These are phyloP conservation scores for Cephus pygmeus DNA, from an alignment of 2,888 invertebrate genomes.

Conservation along the genomic window DNA sequence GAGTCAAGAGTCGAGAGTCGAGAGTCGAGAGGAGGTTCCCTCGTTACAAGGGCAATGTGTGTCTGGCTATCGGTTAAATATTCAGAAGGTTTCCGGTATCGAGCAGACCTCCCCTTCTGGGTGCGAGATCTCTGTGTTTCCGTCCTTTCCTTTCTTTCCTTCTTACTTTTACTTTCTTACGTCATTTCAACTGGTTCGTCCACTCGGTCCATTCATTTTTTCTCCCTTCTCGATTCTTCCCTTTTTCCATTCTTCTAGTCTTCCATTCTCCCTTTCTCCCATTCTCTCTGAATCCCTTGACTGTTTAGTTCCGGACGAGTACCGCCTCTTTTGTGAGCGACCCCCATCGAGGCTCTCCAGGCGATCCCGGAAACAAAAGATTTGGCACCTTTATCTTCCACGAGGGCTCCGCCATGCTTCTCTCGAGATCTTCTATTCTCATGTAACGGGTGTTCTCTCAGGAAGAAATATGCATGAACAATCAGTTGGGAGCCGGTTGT, in stretches of 20 bases:
- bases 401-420: slow-evolving; percentile 9
- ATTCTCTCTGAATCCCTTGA: slow-evolving; percentile 20
- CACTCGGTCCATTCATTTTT: not conserved
- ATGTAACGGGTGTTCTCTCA: too few relatives aligned
- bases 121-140: not conserved
- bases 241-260: slow-evolving; percentile 1
- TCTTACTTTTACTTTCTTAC: slow-evolving; percentile 4
- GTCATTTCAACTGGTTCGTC: slow-evolving; percentile 18
- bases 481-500: too few relatives aligned
- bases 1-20: too few relatives aligned
- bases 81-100: slow-evolving; percentile 44
- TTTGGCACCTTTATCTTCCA: slow-evolving; percentile 48
- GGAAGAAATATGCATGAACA: too few relatives aligned
- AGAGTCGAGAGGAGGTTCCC: slow-evolving; percentile 17
- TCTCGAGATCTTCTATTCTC: too few relatives aligned
- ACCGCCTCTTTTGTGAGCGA: slow-evolving; percentile 30
- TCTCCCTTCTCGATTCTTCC: slow-evolving; percentile 3
- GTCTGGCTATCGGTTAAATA: slow-evolving; percentile 49
- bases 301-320: slow-evolving; percentile 6
- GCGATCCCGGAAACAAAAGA: slow-evolving; percentile 48
- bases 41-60: slow-evolving; percentile 40
- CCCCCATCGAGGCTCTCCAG: slow-evolving; percentile 26
- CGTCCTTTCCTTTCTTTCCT: not conserved
- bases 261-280: slow-evolving; percentile 5
- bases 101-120: slow-evolving; percentile 28